phyloP scores from a whole-genome alignment of 1,140 invertebrate species.

The Drosophila ficusphila region DNA sequence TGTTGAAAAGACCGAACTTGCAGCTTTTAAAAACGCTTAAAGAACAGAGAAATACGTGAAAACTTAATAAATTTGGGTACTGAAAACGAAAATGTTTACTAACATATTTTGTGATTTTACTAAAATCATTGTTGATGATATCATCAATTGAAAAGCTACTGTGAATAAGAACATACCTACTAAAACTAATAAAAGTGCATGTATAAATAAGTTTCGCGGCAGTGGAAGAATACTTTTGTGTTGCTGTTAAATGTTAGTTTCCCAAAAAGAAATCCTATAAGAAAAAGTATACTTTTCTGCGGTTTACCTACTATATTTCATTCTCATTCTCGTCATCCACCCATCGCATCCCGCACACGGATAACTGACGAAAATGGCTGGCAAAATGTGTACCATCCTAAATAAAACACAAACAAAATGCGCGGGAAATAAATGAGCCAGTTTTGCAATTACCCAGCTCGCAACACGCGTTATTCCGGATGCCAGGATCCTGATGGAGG shows the following conservation, averaged over 20 bases:
- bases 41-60: too few relatives aligned
- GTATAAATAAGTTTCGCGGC: too few relatives aligned
- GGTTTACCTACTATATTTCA: too few relatives aligned
- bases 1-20: neutral
- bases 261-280: neutral
- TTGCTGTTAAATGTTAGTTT: neutral
- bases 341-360: neutral
- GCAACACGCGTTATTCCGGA: conserved; percentile 25
- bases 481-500: neutral
- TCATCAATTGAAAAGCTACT: too few relatives aligned
- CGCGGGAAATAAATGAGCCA: conserved; percentile 24
- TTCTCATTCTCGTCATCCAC: neutral
- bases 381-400: conserved; percentile 8
- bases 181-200: too few relatives aligned
- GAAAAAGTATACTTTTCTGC: neutral
- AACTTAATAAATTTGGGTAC: too few relatives aligned
- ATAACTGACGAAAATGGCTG: neutral
- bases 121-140: too few relatives aligned
- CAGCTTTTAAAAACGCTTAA: too few relatives aligned
- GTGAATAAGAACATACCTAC: too few relatives aligned
- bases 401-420: conserved; percentile 27
- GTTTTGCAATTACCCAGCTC: conserved; percentile 33
- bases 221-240: too few relatives aligned
- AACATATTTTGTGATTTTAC: too few relatives aligned
- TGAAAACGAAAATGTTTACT: too few relatives aligned